phyloP scores from a whole-genome alignment of 2,113 vertebrate species.

The Gymnogyps californianus region DNA sequence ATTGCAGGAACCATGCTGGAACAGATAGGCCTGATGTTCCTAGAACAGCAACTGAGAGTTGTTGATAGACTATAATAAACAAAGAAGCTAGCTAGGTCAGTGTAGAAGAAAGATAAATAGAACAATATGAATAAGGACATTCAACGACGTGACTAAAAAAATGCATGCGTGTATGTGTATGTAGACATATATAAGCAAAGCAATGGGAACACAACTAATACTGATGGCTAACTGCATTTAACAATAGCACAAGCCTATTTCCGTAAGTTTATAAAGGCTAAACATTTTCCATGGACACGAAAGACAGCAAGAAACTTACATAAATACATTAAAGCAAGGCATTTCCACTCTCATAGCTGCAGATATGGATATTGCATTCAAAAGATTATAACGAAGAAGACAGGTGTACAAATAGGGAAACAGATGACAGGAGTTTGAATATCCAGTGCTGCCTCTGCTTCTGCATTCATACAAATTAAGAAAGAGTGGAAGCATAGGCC shows the following conservation, averaged over 20 bases:
- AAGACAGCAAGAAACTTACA: background rate
- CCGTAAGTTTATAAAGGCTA: background rate
- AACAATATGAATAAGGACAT: background rate
- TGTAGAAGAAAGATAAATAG: background rate
- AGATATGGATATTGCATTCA: background rate
- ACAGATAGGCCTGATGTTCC: background rate
- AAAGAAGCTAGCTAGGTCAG: background rate
- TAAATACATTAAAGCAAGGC: background rate
- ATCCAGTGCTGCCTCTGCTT: background rate
- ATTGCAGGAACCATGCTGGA: background rate
- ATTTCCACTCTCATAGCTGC: background rate
- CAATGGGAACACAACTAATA: background rate
- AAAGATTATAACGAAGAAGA: background rate
- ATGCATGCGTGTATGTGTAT: background rate
- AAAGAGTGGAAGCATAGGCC: background rate
- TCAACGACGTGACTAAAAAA: background rate
- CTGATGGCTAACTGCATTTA: background rate
- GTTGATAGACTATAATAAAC: background rate
- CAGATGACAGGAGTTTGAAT: background rate
- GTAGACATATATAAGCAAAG: background rate
- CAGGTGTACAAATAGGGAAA: background rate
- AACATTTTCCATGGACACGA: background rate
- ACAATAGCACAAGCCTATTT: background rate
- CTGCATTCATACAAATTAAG: background rate
- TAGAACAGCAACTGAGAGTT: background rate